Conservation (phyloP, 2,797 vertebrate species). For the Hemitrygon akajei region DNA sequence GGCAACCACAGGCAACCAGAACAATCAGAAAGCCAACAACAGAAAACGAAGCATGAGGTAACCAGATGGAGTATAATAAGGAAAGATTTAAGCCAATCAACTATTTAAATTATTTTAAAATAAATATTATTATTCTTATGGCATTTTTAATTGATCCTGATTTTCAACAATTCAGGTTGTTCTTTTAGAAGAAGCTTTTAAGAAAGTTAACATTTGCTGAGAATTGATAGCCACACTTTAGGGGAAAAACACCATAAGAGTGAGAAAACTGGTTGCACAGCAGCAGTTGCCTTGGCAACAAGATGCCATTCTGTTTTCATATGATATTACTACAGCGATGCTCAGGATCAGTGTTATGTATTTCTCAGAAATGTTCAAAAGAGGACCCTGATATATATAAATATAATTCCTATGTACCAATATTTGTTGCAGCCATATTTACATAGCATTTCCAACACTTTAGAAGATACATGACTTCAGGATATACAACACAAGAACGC, state of each 20-base stretch:
- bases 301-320: not conserved
- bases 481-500: not conserved
- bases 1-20: not conserved
- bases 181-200: not conserved
- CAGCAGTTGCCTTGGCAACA: constrained; percentile 31
- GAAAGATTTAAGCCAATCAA: not conserved
- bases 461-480: not conserved
- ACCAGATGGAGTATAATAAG: not conserved
- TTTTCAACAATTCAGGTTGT: not conserved
- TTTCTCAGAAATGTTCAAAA: not conserved
- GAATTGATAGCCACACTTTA: not conserved
- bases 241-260: not conserved
- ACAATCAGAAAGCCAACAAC: not conserved
- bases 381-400: not conserved
- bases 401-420: not conserved
- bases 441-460: not conserved
- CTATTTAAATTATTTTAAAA: not conserved
- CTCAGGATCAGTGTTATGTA: not conserved
- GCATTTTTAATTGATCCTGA: not conserved
- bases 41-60: not conserved
- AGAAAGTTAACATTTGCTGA: not conserved
- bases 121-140: not conserved
- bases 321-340: not conserved
- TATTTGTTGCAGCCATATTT: not conserved
- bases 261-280: constrained; percentile 13